Conservation (phyloP, 92 coral and sea anemone genomes). For the Plumapathes pennacea region DNA sequence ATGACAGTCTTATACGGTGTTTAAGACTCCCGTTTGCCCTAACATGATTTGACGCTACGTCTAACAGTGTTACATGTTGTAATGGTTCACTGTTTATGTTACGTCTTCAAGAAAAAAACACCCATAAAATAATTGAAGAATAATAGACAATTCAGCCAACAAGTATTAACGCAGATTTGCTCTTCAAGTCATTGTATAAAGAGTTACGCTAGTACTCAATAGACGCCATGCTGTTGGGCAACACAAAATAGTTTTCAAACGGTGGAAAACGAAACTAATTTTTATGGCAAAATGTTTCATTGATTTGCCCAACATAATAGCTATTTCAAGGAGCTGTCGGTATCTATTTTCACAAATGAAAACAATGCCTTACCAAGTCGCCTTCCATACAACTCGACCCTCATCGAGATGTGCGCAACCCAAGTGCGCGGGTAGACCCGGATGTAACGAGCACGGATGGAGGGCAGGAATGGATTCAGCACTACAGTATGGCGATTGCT, state of each 20-base stretch:
- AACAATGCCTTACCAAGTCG: conserved; percentile 47
- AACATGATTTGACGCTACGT: no score
- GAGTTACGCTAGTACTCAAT: not conserved
- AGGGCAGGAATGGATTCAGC: conserved; percentile 9
- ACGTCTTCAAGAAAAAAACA: no score
- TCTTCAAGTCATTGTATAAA: no score
- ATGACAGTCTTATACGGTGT: no score
- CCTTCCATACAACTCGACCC: conserved; percentile 59
- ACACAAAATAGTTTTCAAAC: not conserved
- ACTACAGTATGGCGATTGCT: conserved; percentile 47
- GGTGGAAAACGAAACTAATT: not conserved
- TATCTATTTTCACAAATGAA: not conserved
- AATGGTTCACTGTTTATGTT: no score
- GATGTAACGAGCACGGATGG: conserved; percentile 44
- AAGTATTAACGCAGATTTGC: not conserved
- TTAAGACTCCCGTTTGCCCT: no score
- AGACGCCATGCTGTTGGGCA: not conserved
- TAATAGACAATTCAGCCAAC: no score
- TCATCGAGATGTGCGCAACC: conserved; percentile 53
- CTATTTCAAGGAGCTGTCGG: not conserved
- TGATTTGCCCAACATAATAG: not conserved
- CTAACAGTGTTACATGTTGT: no score
- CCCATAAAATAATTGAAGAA: no score
- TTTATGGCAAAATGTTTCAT: not conserved
- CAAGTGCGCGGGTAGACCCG: conserved; percentile 54